phyloP scores from a whole-genome alignment of 1,140 invertebrate species.

The Euwallacea fornicatus region DNA sequence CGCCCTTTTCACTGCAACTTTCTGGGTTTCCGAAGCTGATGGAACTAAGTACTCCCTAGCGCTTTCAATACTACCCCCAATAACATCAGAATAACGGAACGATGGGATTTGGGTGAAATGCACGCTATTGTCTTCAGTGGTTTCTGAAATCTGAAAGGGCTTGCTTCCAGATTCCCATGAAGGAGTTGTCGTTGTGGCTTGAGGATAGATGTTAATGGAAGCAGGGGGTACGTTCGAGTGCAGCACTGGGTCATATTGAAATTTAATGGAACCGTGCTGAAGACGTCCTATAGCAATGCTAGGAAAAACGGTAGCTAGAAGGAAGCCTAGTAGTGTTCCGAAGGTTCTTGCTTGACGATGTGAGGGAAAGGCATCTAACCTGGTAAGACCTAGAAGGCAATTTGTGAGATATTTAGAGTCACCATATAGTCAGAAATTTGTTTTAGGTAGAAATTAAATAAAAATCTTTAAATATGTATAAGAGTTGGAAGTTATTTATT shows the following conservation, averaged over 20 bases:
- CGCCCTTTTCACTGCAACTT: constrained; percentile 26
- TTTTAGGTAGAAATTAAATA: not conserved
- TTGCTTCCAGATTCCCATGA: constrained; percentile 7
- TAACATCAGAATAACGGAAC: not conserved
- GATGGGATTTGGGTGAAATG: not conserved
- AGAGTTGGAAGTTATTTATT: not conserved
- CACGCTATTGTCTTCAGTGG: not conserved
- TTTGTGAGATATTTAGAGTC: not conserved
- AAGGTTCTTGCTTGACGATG: constrained; percentile 22
- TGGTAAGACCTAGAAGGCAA: constrained; percentile 12
- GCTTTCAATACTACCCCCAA: not conserved
- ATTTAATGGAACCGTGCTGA: constrained; percentile 26
- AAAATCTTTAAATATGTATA: not conserved
- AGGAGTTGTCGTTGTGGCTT: not conserved
- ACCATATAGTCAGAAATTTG: no score
- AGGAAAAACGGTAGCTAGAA: constrained; percentile 28
- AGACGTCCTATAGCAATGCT: constrained; percentile 17
- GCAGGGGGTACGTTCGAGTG: not conserved
- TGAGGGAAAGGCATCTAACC: constrained; percentile 10
- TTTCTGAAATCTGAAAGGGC: not conserved
- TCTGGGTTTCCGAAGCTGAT: constrained; percentile 5
- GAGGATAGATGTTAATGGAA: constrained; percentile 10
- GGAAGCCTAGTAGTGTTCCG: constrained; percentile 21
- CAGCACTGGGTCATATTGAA: constrained; percentile 24
- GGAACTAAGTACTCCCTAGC: not conserved